These are phyloP conservation scores for Calliphora vomitoria DNA, from an alignment of 2,888 invertebrate species.

Conservation along the genomic window DNA sequence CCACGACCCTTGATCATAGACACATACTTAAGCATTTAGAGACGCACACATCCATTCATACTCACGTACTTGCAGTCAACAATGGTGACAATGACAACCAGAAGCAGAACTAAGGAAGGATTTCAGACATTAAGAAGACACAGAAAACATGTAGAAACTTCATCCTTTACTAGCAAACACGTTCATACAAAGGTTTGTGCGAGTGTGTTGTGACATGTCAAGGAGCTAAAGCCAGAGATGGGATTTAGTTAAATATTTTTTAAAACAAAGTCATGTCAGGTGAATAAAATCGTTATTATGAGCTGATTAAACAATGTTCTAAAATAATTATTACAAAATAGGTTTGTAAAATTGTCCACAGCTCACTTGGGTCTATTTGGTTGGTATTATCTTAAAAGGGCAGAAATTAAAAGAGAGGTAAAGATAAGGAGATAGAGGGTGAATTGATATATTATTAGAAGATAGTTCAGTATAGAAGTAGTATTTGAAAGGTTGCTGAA, in stretches of 20 bases:
- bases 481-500: too few relatives aligned
- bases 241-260: background rate
- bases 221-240: background rate
- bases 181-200: background rate
- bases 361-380: too few relatives aligned
- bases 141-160: slow-evolving; percentile 9
- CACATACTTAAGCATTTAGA: background rate
- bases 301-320: too few relatives aligned
- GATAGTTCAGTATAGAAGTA: too few relatives aligned
- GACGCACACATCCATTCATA: background rate
- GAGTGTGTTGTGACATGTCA: slow-evolving; percentile 5
- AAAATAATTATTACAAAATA: too few relatives aligned
- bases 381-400: too few relatives aligned
- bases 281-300: background rate
- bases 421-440: too few relatives aligned
- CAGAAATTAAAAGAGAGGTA: too few relatives aligned
- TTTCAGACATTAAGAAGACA: slow-evolving; percentile 21
- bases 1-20: background rate
- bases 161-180: background rate
- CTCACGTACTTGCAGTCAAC: background rate
- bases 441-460: too few relatives aligned
- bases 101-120: slow-evolving; percentile 2
- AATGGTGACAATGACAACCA: slow-evolving; percentile 22
- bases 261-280: background rate
- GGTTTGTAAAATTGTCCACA: too few relatives aligned